These are phyloP conservation scores for Thaumatotibia leucotreta DNA, from an alignment of 1,140 invertebrate species.

Conservation along the genomic window DNA sequence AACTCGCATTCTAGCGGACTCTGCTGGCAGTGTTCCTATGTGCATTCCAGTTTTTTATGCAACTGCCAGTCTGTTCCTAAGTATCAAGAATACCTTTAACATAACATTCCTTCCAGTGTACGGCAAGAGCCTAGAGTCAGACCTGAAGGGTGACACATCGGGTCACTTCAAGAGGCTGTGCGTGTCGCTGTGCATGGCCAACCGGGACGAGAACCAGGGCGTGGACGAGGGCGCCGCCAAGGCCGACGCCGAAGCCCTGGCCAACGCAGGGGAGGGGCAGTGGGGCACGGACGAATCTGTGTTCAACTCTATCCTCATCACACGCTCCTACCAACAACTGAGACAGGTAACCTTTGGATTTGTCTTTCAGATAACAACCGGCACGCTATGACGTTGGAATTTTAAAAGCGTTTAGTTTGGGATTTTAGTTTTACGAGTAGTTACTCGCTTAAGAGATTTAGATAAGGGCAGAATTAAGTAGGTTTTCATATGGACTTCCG, in stretches of 20 bases:
- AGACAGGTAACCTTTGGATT: constrained; percentile 76
- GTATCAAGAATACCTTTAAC: too few species aligned
- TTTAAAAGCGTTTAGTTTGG: too few species aligned
- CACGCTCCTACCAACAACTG: constrained; percentile 88
- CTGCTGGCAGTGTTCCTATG: neutral
- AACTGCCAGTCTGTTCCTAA: too few species aligned
- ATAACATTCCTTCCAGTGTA: constrained; percentile 81
- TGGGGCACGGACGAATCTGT: constrained; percentile 93
- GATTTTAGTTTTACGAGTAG: too few species aligned
- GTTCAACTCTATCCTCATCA: constrained; percentile 90
- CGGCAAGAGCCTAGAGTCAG: constrained; percentile 88
- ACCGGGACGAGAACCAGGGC: constrained; percentile 87
- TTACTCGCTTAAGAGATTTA: neutral
- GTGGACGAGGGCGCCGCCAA: constrained; percentile 82
- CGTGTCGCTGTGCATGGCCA: constrained; percentile 89
- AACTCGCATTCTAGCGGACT: too few species aligned
- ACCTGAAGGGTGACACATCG: constrained; percentile 94
- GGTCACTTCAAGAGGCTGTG: constrained; percentile 93
- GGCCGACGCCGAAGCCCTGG: constrained; percentile 84
- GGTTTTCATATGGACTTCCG: too few species aligned
- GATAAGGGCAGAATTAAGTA: neutral
- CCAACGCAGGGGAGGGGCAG: constrained; percentile 85
- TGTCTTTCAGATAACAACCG: neutral
- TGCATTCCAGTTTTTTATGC: too few species aligned
- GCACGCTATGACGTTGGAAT: too few species aligned